Percentiles rank a stretch among this genome's conserved stretches.
Conservation (phyloP, 2,113 vertebrate species). For the Leptobrachium leishanense region DNA sequence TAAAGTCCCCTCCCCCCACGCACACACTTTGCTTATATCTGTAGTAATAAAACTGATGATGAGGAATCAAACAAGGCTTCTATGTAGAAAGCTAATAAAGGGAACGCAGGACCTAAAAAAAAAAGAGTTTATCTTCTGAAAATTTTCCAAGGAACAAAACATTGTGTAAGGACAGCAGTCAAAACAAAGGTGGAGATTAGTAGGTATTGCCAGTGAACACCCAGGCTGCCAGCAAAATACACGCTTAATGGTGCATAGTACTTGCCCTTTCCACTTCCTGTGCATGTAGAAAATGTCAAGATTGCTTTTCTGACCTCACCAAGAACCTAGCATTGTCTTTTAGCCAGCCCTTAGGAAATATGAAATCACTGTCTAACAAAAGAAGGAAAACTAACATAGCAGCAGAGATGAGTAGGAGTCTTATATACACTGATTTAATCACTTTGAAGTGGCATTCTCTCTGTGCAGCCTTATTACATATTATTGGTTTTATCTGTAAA, state of each 20-base stretch:
- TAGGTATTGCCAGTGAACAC: slow-evolving; percentile 61
- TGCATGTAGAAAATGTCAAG: slow-evolving; percentile 65
- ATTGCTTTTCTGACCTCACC: slow-evolving; percentile 73
- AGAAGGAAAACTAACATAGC: slow-evolving; percentile 80
- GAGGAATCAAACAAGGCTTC: too few relatives aligned
- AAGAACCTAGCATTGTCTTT: slow-evolving; percentile 73
- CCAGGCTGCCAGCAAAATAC: slow-evolving; percentile 49
- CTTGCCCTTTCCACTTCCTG: slow-evolving; percentile 52
- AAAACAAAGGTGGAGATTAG: slow-evolving; percentile 63
- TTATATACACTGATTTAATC: not conserved
- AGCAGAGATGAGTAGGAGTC: slow-evolving; percentile 67
- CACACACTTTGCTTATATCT: too few relatives aligned
- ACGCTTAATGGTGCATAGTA: slow-evolving; percentile 65
- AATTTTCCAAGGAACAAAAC: slow-evolving; percentile 34
- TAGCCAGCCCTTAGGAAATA: slow-evolving; percentile 71
- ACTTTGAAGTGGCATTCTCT: too few relatives aligned
- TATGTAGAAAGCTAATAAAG: too few relatives aligned
- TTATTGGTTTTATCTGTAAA: too few relatives aligned
- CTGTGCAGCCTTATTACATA: too few relatives aligned
- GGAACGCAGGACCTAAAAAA: slow-evolving; percentile 7
- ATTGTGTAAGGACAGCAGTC: slow-evolving; percentile 39
- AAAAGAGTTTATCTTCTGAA: not conserved
- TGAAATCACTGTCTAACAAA: slow-evolving; percentile 80
- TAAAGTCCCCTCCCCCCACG: too few relatives aligned
- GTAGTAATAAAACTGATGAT: too few relatives aligned